Percentiles rank a stretch among this genome's conserved stretches.
Conservation (phyloP, 2,797 vertebrate species). For the Molossus alvarezi region DNA sequence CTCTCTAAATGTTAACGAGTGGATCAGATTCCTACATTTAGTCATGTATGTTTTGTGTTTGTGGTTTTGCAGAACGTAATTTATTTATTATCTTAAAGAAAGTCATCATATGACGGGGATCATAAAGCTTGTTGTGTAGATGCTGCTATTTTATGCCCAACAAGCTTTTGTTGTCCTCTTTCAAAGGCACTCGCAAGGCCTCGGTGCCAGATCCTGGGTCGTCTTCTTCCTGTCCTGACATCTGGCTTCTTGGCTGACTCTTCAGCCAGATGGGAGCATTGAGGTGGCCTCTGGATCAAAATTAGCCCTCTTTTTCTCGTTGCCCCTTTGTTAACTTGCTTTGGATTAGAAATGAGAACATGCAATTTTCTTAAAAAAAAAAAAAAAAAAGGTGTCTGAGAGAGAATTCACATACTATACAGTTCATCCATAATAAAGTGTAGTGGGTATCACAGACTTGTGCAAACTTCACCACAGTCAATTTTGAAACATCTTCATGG, state of each 20-base stretch:
- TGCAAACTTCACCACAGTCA: background rate
- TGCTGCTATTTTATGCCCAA: slow-evolving; percentile 64
- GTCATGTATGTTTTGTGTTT: background rate
- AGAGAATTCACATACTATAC: background rate
- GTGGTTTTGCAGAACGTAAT: background rate
- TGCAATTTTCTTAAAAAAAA: background rate
- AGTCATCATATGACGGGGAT: background rate
- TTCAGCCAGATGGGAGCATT: slow-evolving; percentile 82
- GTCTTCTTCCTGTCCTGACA: slow-evolving; percentile 82
- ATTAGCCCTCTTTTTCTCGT: slow-evolving; percentile 62
- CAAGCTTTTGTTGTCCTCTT: slow-evolving; percentile 79
- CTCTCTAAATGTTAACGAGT: background rate
- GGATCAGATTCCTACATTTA: background rate
- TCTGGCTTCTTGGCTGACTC: slow-evolving; percentile 86
- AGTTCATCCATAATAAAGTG: background rate
- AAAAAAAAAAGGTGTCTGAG: background rate
- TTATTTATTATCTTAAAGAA: slow-evolving; percentile 12
- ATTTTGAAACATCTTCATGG: background rate
- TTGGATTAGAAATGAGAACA: slow-evolving; percentile 3
- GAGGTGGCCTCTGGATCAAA: slow-evolving; percentile 84
- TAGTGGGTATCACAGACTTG: background rate
- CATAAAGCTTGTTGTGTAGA: background rate
- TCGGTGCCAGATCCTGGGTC: slow-evolving; percentile 81
- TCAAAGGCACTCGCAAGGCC: slow-evolving; percentile 81
- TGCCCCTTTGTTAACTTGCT: slow-evolving; percentile 10